Evolutionary conservation across 2,797 vertebrate genomes (phyloP).

Genomic region (Pipistrellus pipistrellus): DNA sequence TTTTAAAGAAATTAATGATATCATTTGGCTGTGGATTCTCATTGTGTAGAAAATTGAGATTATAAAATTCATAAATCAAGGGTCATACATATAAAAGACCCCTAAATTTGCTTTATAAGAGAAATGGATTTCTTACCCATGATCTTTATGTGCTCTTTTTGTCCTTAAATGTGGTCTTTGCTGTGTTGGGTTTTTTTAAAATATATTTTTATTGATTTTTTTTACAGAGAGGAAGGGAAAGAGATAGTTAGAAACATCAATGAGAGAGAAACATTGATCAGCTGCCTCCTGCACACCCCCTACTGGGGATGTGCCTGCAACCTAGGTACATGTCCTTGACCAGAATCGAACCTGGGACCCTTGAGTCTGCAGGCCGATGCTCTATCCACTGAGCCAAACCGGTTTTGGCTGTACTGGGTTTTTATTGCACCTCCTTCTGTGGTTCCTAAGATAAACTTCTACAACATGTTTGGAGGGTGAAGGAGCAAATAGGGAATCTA

Average conservation of each 20-base stretch:
- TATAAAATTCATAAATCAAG: neutral
- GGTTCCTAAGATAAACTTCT: constrained; percentile 6
- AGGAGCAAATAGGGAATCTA: neutral
- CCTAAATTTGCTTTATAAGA: neutral
- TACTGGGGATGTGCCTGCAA: too few relatives aligned
- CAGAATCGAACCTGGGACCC: too few relatives aligned
- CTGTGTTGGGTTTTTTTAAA: neutral
- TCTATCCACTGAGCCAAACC: too few relatives aligned
- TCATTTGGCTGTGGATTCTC: constrained; percentile 31
- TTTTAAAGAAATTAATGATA: constrained; percentile 1
- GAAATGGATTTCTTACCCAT: constrained; percentile 4
- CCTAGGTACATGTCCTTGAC: too few relatives aligned
- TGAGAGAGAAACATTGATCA: too few relatives aligned
- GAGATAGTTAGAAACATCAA: too few relatives aligned
- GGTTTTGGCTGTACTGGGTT: constrained; percentile 4
- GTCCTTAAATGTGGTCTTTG: neutral
- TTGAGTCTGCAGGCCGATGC: too few relatives aligned
- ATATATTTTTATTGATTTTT: too few relatives aligned
- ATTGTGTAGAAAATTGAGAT: constrained; percentile 31
- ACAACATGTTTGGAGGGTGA: neutral
- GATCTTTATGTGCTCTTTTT: constrained; percentile 7
- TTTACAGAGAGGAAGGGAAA: too few relatives aligned
- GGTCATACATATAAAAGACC: neutral
- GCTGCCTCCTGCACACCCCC: too few relatives aligned
- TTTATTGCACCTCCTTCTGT: neutral